These are phyloP conservation scores for Hephaestus fuliginosus DNA, from an alignment of 2,797 vertebrate species.

Conservation along the genomic window DNA sequence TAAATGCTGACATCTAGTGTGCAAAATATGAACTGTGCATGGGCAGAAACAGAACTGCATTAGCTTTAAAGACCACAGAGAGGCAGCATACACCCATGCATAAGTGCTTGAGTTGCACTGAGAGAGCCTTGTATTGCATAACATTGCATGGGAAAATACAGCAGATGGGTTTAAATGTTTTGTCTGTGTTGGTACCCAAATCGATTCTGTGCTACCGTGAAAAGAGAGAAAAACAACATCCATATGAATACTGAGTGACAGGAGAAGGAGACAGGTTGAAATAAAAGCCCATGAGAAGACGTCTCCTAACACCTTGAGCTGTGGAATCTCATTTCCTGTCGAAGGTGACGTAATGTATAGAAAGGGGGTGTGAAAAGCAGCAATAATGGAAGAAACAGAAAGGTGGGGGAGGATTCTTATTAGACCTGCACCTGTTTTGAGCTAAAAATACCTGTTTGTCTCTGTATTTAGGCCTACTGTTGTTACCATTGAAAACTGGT, in stretches of 20 bases:
- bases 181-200: conserved; percentile 27
- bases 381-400: conserved; percentile 39
- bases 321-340: conserved; percentile 68
- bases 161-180: conserved; percentile 46
- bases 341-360: conserved; percentile 73
- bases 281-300: conserved; percentile 19
- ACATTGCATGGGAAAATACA: conserved; percentile 57
- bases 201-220: conserved; percentile 6
- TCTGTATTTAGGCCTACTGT: neutral
- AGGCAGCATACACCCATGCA: conserved; percentile 55
- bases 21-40: neutral
- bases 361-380: conserved; percentile 64
- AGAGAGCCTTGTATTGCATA: conserved; percentile 37
- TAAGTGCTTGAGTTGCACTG: neutral
- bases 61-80: conserved; percentile 43
- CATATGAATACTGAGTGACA: conserved; percentile 20
- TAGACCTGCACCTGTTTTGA: conserved; percentile 60
- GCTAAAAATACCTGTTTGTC: conserved; percentile 38
- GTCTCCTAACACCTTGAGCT: conserved; percentile 51
- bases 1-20: conserved; percentile 48
- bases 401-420: conserved; percentile 42
- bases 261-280: conserved; percentile 11
- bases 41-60: conserved; percentile 4
- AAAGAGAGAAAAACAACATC: neutral
- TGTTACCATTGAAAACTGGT: neutral